phyloP scores from a whole-genome alignment of 2,113 vertebrate species.

The Chaenocephalus aceratus region DNA sequence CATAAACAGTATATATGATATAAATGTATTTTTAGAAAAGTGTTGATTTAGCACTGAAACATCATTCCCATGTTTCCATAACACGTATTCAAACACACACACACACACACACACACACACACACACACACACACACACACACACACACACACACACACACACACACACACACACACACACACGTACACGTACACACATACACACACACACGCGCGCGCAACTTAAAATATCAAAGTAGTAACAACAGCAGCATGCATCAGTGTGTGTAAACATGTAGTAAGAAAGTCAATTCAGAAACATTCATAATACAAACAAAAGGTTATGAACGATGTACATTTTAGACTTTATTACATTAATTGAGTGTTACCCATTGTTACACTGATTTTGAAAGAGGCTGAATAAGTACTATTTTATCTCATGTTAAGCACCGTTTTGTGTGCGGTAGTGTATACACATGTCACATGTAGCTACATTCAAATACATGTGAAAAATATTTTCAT shows the following conservation, averaged over 20 bases:
- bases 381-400: neutral
- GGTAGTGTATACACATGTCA: neutral
- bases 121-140: too few relatives aligned
- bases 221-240: neutral
- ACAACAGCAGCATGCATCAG: neutral
- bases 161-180: too few relatives aligned
- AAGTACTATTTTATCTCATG: neutral
- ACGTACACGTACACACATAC: too few relatives aligned
- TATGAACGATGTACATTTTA: neutral
- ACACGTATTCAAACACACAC: slow-evolving; percentile 5
- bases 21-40: slow-evolving; percentile 56
- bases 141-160: too few relatives aligned
- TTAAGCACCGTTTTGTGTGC: neutral
- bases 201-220: neutral
- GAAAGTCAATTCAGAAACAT: slow-evolving; percentile 11
- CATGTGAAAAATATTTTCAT: neutral
- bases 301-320: neutral
- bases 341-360: neutral
- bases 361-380: neutral
- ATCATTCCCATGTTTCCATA: neutral
- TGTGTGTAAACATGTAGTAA: slow-evolving; percentile 1
- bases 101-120: neutral
- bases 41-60: slow-evolving; percentile 42
- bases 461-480: neutral
- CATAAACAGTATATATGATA: slow-evolving; percentile 46